Evolutionary conservation across 2,797 vertebrate species (phyloP).

Genomic region (Columba guinea): DNA sequence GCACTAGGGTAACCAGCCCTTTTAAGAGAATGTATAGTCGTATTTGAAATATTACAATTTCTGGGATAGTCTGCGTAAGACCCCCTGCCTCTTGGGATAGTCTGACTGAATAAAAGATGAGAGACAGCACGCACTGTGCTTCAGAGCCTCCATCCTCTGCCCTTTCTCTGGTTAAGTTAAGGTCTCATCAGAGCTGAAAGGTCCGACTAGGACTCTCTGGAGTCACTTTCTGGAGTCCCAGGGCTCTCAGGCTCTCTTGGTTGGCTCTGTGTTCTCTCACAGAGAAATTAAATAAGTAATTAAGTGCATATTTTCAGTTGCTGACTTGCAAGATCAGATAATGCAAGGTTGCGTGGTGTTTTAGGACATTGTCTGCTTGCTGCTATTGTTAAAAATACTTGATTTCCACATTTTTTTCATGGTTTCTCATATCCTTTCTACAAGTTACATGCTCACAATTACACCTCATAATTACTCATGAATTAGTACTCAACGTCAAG

Average conservation of each 20-base stretch:
- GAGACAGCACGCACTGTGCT: neutral
- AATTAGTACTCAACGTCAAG: neutral
- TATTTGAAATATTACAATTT: neutral
- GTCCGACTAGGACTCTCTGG: neutral
- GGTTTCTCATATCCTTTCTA: neutral
- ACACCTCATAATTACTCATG: neutral
- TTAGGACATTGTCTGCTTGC: neutral
- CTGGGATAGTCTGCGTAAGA: neutral
- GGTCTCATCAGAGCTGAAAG: neutral
- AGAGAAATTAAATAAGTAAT: neutral
- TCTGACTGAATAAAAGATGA: neutral
- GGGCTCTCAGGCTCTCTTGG: neutral
- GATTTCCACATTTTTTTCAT: neutral
- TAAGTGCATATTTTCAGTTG: neutral
- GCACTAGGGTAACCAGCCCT: neutral
- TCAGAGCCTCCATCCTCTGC: neutral
- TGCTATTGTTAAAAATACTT: neutral
- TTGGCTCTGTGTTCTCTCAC: neutral
- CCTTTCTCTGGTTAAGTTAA: neutral
- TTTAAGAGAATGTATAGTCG: neutral
- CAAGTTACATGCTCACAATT: neutral
- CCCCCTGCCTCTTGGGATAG: neutral
- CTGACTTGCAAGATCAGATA: neutral
- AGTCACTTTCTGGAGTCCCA: neutral
- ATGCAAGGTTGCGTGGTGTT: neutral